Evolutionary conservation across 2,797 vertebrate genomes (phyloP), one percentile per base, ranked within the genome.

Genomic region (Schizopygopsis malacanthus): DNA sequence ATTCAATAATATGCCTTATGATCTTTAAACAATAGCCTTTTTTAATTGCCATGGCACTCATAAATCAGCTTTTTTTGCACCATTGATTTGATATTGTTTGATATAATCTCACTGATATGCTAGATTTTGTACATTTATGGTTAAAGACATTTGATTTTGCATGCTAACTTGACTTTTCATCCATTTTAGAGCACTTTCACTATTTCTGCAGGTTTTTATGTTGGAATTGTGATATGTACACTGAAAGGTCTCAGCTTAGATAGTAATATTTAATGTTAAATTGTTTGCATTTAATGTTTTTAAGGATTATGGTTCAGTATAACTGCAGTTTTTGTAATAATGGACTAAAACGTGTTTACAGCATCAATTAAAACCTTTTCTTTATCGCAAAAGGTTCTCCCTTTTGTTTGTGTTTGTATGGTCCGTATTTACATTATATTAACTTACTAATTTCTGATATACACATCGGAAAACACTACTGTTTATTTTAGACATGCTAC

Each of bases 331-430:
- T 91, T 93, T 90, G 89, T 88, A 91, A 83, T 92, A 87, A 78
- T 77, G 85, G 69, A 87, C 88, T 80, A 82, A 87, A 90, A 87
- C 75, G 70, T 91, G 85, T 92, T 93, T 93, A 91, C 73, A 93
- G 91, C 86, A 70, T 52, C 83, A 94, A 94, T 92, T 94, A 94
- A 95, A 95, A 89, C 2, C 88, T 7, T 52, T 87, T 45, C 63
- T 75, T 84, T 91, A 90, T 83, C 82, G 86, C 85, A 91, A 89
- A 85, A 81, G 59, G 20, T 1, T 1, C 43, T 82, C 43, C 33
- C 33, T 59, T 85, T 18, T 13, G 69, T 59, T 86, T 6, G 13
- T 50, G 16, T 79, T 1, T 41, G 33, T 75, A n/a, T 1, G 1
- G 25, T 56, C 0, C 33, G 37, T 56, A 41, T 73, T 18, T 33